Percentiles rank a stretch among this genome's conserved stretches.
Evolutionary conservation across 2,797 vertebrate species (phyloP).

Genomic region (Sebastes flavidus): DNA sequence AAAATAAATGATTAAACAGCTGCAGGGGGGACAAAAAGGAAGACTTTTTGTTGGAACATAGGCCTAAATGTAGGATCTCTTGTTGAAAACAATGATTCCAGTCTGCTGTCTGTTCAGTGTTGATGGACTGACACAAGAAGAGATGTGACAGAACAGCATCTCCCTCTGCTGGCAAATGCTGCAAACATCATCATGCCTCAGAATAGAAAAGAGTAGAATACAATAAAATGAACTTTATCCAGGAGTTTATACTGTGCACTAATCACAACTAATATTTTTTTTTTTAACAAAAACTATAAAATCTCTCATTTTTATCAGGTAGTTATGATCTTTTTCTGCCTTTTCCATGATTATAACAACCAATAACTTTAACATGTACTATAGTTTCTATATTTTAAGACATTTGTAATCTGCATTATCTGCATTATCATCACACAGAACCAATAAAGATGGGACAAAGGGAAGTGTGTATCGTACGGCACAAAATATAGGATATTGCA

Average conservation of each 20-base stretch:
- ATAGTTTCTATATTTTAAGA: background rate
- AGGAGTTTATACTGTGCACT: background rate
- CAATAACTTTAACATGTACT: background rate
- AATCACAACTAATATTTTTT: background rate
- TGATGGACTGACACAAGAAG: slow-evolving; percentile 18
- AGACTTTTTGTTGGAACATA: background rate
- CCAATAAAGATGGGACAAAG: background rate
- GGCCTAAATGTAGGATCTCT: background rate
- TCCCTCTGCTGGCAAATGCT: slow-evolving; percentile 70
- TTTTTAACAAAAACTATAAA: background rate
- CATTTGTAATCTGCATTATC: background rate
- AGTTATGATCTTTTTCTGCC: background rate
- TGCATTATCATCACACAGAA: background rate
- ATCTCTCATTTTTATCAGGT: background rate
- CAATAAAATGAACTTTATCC: background rate
- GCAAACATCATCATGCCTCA: slow-evolving; percentile 14
- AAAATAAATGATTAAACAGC: background rate
- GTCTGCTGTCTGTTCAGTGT: slow-evolving; percentile 12
- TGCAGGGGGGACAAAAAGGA: background rate
- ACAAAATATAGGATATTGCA: background rate
- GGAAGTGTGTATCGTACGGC: background rate
- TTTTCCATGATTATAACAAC: background rate
- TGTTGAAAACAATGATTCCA: background rate
- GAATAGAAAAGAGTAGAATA: slow-evolving; percentile 7
- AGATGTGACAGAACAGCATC: slow-evolving; percentile 46